Base-by-base conservation (phyloP, 2,113 vertebrate genomes). In the Falco punctatus region DNA sequence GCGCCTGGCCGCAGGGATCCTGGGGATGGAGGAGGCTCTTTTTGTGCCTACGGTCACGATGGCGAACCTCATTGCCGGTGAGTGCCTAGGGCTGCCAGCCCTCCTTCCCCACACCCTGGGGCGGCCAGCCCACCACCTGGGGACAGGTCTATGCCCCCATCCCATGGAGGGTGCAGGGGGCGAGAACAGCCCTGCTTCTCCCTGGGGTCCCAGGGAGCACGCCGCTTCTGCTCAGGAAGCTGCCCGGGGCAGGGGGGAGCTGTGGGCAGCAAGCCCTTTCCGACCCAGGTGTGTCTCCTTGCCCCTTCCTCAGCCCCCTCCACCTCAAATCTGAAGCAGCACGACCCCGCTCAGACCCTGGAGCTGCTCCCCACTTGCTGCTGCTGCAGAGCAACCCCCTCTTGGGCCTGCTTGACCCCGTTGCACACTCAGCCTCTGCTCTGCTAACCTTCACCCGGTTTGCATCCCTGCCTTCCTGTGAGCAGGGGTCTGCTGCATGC, bases 1-100 rank as follows among this genome's bases (percentile, higher is more conserved):
- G 97, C 92, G 49, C 49, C 59, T 83, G 26, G 98, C 97, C 5
- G 98, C 98, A 2, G 94, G 95, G 35, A 86, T 98, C 92, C 98
- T 99, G 69, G 97, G 98, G 16, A 98, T 97, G 96, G 98, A 98
- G 94, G 97, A 62, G 1, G 97, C 98, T 10, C 96, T 99, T 21
- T 99, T 98, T 55, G 98, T 99, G 84, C 98, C 98, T 28, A 95
- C 98, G 8, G 98, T 98, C 90, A 99, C 98, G 8, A 99, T 98
- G 98, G 98, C 98, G 30, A 99, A 98, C 78, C 98, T 99, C 89
- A 99, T 98, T 23, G 98, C 99, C 44, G 98, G 98, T 98, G 96
- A 96, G 96, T 90, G 58, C 33, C 15, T 2, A 13, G 2, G 20
- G 32, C 64, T 19, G 72, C n/a, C 57, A 19, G 28, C 48, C 27